Percentiles rank a stretch among this genome's conserved stretches.
Evolutionary conservation across 2,113 vertebrate species (phyloP).

Genomic region (Phalacrocorax brasilianus): DNA sequence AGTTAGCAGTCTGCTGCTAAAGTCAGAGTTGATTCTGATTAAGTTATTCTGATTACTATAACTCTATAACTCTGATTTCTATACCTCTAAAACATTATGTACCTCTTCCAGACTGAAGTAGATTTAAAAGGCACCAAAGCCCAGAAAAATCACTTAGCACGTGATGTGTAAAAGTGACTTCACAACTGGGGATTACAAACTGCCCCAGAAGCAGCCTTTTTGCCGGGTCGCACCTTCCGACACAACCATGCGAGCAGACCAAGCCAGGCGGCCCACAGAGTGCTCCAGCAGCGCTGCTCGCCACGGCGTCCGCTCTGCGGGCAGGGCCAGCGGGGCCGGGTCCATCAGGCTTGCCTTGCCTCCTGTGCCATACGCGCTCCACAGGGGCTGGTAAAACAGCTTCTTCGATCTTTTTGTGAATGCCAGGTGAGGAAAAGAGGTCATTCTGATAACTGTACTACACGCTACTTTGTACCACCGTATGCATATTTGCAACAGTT

Average conservation of each 20-base stretch:
- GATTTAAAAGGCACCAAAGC: neutral
- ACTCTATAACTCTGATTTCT: neutral
- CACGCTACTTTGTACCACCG: neutral
- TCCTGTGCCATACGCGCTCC: neutral
- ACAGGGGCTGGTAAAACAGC: neutral
- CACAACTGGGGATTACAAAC: neutral
- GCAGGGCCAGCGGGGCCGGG: neutral
- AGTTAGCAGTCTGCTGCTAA: neutral
- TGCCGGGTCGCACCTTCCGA: neutral
- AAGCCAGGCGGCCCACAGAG: too few species aligned
- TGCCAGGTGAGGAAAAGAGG: neutral
- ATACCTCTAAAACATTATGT: neutral
- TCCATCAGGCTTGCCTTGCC: neutral
- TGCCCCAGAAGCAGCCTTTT: neutral
- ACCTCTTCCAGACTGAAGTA: neutral
- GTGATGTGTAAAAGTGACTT: neutral
- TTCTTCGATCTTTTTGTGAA: neutral
- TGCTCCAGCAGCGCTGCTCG: too few species aligned
- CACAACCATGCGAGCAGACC: neutral
- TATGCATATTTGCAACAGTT: neutral
- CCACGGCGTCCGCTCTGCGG: accelerated
- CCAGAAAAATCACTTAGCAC: neutral
- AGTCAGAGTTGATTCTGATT: neutral
- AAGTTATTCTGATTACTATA: neutral
- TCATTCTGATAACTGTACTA: neutral